Evolutionary conservation across 1,140 invertebrate genomes (phyloP), one percentile per base, ranked within the genome.

Genomic region (Diabrotica virgifera): DNA sequence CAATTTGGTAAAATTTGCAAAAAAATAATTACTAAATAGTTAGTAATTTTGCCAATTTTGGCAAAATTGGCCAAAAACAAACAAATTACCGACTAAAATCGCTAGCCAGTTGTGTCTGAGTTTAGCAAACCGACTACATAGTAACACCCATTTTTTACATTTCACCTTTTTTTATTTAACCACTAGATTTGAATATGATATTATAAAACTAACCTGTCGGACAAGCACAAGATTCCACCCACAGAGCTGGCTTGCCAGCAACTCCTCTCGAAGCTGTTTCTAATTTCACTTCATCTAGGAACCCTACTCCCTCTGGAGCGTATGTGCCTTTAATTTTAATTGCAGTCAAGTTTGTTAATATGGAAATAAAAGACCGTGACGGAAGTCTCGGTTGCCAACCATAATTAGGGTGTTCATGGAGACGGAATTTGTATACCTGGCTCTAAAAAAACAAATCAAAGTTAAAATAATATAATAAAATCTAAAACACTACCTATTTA

Each of bases 171-270:
- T 24, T 24, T 24, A 24, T 24, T 24, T 24, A 24, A 4, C 24
- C 4, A 24, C 24, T 24, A 24, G 4, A 24, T 24, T 24, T 24
- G 24, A 24, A 24, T 24, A 2, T 24, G 24, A 24, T 4, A 2
- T 24, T 24, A 24, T 24, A 12, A 54, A 54, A 54, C 24, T 38
- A 71, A 77, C 76, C 95, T 62, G 90, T 84, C 0, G 94, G 94
- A 80, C 97, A 99, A 6, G 88, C 87, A 77, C 97, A 99, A 71
- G 90, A 90, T 79, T 99, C 97, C 6, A 99, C 89, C 95, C 95
- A 98, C 53, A 87, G 86, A 0, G 95, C 96, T 2, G 88, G 84
- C 5, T 86, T 83, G 0, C 93, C 93, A 52, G 91, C 87, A 5
- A 89, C 87, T 0, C 92, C 91, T n/a, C 90, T 84, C 52, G 90